Evolutionary conservation across 2,113 vertebrate species (phyloP).

Genomic region (Corythaeola cristata): DNA sequence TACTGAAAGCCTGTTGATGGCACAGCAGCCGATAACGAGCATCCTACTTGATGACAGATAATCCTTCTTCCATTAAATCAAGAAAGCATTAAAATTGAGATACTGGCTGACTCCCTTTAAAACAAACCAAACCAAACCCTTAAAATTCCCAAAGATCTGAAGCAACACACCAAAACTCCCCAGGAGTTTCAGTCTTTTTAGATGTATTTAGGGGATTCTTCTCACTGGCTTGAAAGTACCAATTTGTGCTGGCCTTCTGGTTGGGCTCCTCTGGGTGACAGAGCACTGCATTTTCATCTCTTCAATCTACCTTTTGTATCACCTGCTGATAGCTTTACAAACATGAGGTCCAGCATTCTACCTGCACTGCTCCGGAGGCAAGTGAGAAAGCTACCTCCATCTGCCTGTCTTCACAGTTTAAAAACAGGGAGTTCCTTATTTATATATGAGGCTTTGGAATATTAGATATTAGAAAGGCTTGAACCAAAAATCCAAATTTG

Average conservation of each 20-base stretch:
- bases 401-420: not conserved
- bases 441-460: not conserved
- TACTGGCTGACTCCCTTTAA: not conserved
- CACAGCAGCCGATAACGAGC: constrained; percentile 19
- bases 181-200: not conserved
- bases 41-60: constrained; percentile 57
- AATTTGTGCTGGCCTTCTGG: not conserved
- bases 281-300: not conserved
- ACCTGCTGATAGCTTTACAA: not conserved
- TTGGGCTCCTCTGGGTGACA: not conserved
- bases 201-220: not conserved
- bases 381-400: not conserved
- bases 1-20: constrained; percentile 43
- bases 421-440: not conserved
- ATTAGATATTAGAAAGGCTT: constrained; percentile 34
- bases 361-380: not conserved
- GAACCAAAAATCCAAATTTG: constrained; percentile 59
- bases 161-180: not conserved
- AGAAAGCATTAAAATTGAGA: constrained; percentile 49
- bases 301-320: not conserved
- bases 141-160: not conserved
- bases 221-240: not conserved
- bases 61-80: constrained; percentile 68
- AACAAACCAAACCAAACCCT: not conserved
- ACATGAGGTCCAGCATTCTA: not conserved